Base-by-base conservation (phyloP, 1,140 invertebrate genomes). In the Ctenoplectra terminalis region DNA sequence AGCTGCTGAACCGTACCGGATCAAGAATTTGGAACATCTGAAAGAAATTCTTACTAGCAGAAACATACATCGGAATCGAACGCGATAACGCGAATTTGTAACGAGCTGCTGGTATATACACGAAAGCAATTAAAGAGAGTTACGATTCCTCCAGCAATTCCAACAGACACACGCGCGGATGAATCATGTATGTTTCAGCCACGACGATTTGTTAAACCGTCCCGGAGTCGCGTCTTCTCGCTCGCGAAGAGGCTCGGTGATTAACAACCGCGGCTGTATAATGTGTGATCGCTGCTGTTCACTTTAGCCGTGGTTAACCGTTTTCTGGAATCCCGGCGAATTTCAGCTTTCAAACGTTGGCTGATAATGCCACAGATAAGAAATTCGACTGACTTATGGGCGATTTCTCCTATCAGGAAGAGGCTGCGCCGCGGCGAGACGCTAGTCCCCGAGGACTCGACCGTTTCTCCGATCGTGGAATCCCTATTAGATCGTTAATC, bases 81-180 rank as follows among this genome's bases (percentile, higher is more conserved):
- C 29, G 61, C 29, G 63, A 81, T 58, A 75, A 67, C 40, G 71
- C 50, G 71, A 66, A 75, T 81, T 75, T 26, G 43, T 75, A 81
- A 50, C 80, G 46, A 76, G 37, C 71, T 4, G 37, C 11, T 17
- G 31, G 20, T 23, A n/a, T 69, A 52, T 29, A 71, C 34, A 43
- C 15, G 50, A 31, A 7, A 70, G 89, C 87, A 81, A 90, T 90
- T 89, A 87, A 89, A 75, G 71, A 82, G 83, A 89, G 72, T 88
- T 87, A 89, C 82, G 81, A 86, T 81, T 75, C 34, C 76, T 76
- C 40, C 66, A 26, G 78, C 40, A 40, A 50, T 83, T 87, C 84
- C 76, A 56, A 75, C 73, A 71, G 50, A 69, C 74, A 72, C 63
- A 67, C 83, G 76, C 56, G 64, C 71, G 61, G 67, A 67, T 84